Percentiles rank a stretch among this genome's conserved stretches.
phyloP scores from a whole-genome alignment of 1,140 invertebrate genomes.

The Charaxes varanes region DNA sequence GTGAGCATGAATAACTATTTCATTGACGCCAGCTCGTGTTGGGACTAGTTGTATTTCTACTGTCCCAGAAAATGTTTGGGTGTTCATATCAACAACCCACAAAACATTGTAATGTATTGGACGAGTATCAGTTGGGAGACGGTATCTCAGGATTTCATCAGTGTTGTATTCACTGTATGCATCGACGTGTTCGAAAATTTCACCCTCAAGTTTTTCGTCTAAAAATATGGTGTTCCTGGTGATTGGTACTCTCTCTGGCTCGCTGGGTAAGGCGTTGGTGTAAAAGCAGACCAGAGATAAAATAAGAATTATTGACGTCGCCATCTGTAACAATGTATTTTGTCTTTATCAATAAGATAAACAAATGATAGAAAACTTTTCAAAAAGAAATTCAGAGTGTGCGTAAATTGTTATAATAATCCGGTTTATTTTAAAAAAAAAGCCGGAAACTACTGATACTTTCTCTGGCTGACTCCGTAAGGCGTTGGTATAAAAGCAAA shows the following conservation, averaged over 20 bases:
- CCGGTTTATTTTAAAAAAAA: no score
- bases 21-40: constrained; percentile 37
- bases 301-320: constrained; percentile 36
- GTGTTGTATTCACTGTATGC: constrained; percentile 6
- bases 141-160: constrained; percentile 37
- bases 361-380: no score
- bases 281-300: constrained; percentile 23
- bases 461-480: no score
- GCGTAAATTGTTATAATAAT: no score
- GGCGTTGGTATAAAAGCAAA: no score
- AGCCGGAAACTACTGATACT: no score
- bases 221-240: constrained; percentile 44
- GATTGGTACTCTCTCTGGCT: no score
- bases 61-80: constrained; percentile 73
- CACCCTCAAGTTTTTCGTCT: constrained; percentile 43
- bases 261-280: constrained; percentile 24
- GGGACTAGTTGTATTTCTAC: constrained; percentile 71
- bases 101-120: constrained; percentile 76
- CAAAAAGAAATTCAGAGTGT: no score
- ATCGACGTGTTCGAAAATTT: constrained; percentile 42
- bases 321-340: no score
- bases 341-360: no score
- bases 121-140: constrained; percentile 75
- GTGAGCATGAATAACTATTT: constrained; percentile 78
- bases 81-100: constrained; percentile 31